Evolutionary conservation across 2,797 vertebrate genomes (phyloP).

Genomic region (Peromyscus attwateri): DNA sequence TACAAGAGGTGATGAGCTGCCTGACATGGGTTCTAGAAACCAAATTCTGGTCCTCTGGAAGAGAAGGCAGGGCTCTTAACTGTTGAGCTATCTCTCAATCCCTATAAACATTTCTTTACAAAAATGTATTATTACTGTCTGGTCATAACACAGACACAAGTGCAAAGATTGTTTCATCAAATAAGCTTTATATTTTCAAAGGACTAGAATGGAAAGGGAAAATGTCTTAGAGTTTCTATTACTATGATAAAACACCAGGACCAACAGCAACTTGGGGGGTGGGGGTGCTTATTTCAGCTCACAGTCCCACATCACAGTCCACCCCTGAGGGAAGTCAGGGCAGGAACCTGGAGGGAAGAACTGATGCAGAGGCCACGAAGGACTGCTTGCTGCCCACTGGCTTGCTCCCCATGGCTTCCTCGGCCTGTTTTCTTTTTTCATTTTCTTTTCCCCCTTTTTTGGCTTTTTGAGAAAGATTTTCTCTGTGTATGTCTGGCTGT

Average conservation of each 20-base stretch:
- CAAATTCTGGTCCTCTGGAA: background rate
- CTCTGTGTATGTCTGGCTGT: background rate
- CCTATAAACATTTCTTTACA: background rate
- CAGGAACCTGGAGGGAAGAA: background rate
- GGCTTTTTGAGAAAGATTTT: background rate
- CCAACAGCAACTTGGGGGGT: background rate
- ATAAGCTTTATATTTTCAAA: slow-evolving; percentile 40
- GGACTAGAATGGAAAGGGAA: background rate
- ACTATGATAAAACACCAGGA: background rate
- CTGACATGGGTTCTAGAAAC: background rate
- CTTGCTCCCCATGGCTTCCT: background rate
- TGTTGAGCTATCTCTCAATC: background rate
- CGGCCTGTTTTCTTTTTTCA: background rate
- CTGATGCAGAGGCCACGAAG: background rate
- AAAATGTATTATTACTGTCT: background rate
- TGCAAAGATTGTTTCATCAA: background rate
- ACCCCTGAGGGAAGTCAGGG: background rate
- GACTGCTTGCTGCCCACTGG: background rate
- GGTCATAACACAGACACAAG: background rate
- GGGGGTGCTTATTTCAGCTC: background rate
- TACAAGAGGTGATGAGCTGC: too few relatives aligned
- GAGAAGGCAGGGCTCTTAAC: background rate
- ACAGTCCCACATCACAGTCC: background rate
- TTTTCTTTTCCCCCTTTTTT: background rate
- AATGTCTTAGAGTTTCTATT: background rate